These are phyloP conservation scores for Porites divaricata DNA, from an alignment of 92 coral and sea anemone genomes.

Conservation along the genomic window DNA sequence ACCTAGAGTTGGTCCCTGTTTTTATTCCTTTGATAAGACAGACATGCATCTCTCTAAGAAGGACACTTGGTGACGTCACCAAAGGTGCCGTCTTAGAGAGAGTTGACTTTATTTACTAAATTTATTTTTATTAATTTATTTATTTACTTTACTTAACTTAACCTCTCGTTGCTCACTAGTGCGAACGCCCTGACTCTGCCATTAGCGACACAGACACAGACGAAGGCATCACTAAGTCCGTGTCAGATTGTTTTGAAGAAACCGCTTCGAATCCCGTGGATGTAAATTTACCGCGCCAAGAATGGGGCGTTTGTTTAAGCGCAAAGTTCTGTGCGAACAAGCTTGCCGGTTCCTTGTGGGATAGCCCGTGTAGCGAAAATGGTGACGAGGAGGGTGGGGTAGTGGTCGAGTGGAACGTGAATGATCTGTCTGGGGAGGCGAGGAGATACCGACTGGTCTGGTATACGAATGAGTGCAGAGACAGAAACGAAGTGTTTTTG, in stretches of 20 bases:
- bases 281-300: conserved; percentile 81
- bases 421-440: conserved; percentile 18
- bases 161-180: not conserved
- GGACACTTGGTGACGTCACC: too few relatives aligned
- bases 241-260: conserved; percentile 64
- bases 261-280: conserved; percentile 75
- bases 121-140: not conserved
- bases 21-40: too few relatives aligned
- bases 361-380: conserved; percentile 41
- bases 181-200: conserved; percentile 11
- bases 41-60: too few relatives aligned
- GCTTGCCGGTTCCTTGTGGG: conserved; percentile 17
- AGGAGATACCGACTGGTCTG: conserved; percentile 57
- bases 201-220: conserved; percentile 71
- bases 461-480: conserved; percentile 26
- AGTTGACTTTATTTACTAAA: too few relatives aligned
- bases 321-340: conserved; percentile 57
- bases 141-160: not conserved
- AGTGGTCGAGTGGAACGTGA: conserved; percentile 40
- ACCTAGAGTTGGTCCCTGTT: too few relatives aligned
- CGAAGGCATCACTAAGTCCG: conserved; percentile 47
- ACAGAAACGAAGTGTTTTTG: conserved; percentile 21
- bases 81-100: too few relatives aligned
- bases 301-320: conserved; percentile 63
- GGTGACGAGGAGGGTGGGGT: conserved; percentile 54